Evolutionary conservation across 1,140 invertebrate genomes (phyloP).

Genomic region (Drosophila ercepeae): DNA sequence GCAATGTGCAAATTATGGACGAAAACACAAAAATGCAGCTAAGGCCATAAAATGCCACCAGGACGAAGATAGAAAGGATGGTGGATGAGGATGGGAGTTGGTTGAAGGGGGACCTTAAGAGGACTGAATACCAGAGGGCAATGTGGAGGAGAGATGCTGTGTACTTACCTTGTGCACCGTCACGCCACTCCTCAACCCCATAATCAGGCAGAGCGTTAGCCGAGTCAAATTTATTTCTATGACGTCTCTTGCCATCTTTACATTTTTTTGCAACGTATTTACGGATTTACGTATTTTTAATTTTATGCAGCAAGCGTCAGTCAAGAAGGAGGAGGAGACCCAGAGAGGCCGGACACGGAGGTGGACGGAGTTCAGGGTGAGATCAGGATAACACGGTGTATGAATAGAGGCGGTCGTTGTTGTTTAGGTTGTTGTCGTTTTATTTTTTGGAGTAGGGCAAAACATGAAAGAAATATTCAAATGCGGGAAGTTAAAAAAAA

Average conservation of each 20-base stretch:
- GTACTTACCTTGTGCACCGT: slow-evolving; percentile 83
- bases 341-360: slow-evolving; percentile 1
- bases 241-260: slow-evolving; percentile 83
- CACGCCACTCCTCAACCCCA: slow-evolving; percentile 84
- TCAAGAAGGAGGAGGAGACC: slow-evolving; percentile 32
- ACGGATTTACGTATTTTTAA: slow-evolving; percentile 49
- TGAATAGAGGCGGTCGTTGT: slow-evolving; percentile 60
- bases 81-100: background rate
- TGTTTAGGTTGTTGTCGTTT: slow-evolving; percentile 21
- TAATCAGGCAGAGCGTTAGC: slow-evolving; percentile 83
- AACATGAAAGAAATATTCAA: slow-evolving; percentile 72
- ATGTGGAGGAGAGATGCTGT: slow-evolving; percentile 9
- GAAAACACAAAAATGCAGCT: slow-evolving; percentile 37
- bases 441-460: slow-evolving; percentile 40
- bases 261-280: slow-evolving; percentile 26
- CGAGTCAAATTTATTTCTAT: slow-evolving; percentile 83
- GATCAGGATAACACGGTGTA: slow-evolving; percentile 49
- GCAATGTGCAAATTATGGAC: slow-evolving; percentile 55
- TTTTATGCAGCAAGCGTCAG: slow-evolving; percentile 78
- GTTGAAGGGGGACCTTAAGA: background rate
- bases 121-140: slow-evolving; percentile 4
- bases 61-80: slow-evolving; percentile 19
- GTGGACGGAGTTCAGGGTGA: slow-evolving; percentile 29
- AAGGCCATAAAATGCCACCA: slow-evolving; percentile 60
- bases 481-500: slow-evolving; percentile 28